Evolutionary conservation across 2,888 invertebrate genomes (phyloP).

Genomic region (Epistrophe grossulariae): DNA sequence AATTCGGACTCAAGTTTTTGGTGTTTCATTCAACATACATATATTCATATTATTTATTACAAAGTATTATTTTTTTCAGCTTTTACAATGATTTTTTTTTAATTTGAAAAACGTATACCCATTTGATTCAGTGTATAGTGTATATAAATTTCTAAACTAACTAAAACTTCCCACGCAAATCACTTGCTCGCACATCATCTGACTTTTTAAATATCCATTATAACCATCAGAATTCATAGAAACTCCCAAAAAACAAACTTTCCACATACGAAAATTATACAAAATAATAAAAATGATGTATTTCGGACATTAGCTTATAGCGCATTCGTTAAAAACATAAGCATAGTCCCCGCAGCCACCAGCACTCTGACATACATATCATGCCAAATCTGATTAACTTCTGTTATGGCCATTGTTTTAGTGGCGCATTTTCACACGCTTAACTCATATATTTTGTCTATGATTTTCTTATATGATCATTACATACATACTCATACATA

Average conservation of each 20-base stretch:
- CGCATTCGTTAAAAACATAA: conserved; percentile 10
- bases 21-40: too few species aligned
- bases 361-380: conserved; percentile 49
- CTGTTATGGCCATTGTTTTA: conserved; percentile 63
- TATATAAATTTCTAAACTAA: background rate
- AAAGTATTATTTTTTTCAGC: background rate
- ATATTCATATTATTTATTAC: too few species aligned
- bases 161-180: conserved; percentile 51
- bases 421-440: conserved; percentile 66
- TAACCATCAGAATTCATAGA: background rate
- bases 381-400: conserved; percentile 70
- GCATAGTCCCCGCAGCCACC: background rate
- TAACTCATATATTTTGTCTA: conserved; percentile 72
- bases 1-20: too few species aligned
- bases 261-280: conserved; percentile 69
- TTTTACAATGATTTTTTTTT: background rate
- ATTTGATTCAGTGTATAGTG: background rate
- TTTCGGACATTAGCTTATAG: conserved; percentile 62
- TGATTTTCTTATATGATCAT: conserved; percentile 61
- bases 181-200: conserved; percentile 60
- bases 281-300: conserved; percentile 63
- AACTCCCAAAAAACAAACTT: conserved; percentile 38
- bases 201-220: conserved; percentile 41
- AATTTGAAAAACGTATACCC: background rate
- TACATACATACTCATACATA: conserved; percentile 57